Percentiles rank a stretch among this genome's conserved stretches.
These are phyloP conservation scores for Apocheima hispidaria DNA, from an alignment of 2,888 invertebrate genomes.

Conservation along the genomic window DNA sequence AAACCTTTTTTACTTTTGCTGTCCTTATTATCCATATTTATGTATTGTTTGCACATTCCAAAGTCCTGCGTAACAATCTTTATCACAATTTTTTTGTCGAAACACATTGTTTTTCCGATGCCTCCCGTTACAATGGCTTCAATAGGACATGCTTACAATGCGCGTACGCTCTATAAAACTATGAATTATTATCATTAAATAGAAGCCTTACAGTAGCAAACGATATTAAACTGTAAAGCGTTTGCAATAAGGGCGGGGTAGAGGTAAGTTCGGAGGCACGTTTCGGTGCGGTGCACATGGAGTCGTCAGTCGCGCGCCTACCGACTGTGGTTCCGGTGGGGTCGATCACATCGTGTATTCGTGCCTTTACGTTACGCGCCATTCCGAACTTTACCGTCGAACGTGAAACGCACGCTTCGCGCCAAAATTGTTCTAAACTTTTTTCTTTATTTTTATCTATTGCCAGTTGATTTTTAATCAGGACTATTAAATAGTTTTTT, in stretches of 20 bases:
- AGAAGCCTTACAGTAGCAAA: slow-evolving; percentile 43
- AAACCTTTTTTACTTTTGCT: not conserved
- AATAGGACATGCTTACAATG: slow-evolving; percentile 77
- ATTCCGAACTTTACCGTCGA: slow-evolving; percentile 65
- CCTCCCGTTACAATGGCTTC: slow-evolving; percentile 69
- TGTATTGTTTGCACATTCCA: slow-evolving; percentile 47
- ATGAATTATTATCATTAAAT: slow-evolving; percentile 69
- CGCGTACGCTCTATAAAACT: slow-evolving; percentile 81
- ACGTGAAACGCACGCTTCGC: slow-evolving; percentile 65
- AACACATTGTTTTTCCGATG: slow-evolving; percentile 67
- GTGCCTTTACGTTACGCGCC: slow-evolving; percentile 66
- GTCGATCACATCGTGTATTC: slow-evolving; percentile 80
- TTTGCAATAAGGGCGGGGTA: slow-evolving; percentile 44
- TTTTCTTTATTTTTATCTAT: slow-evolving; percentile 41
- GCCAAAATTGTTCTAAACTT: slow-evolving; percentile 59
- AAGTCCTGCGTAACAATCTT: slow-evolving; percentile 65
- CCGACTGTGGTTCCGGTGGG: slow-evolving; percentile 86
- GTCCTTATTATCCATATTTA: slow-evolving; percentile 5
- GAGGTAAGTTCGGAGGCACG: slow-evolving; percentile 56
- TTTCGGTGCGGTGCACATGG: slow-evolving; percentile 83
- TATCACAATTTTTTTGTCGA: slow-evolving; percentile 63
- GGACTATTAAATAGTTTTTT: slow-evolving; percentile 22
- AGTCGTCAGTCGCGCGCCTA: slow-evolving; percentile 80
- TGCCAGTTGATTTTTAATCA: slow-evolving; percentile 14
- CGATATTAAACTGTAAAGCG: slow-evolving; percentile 44